These are phyloP conservation scores for Macrotrachela quadricornifera DNA, from an alignment of 1,140 invertebrate species.

Conservation along the genomic window DNA sequence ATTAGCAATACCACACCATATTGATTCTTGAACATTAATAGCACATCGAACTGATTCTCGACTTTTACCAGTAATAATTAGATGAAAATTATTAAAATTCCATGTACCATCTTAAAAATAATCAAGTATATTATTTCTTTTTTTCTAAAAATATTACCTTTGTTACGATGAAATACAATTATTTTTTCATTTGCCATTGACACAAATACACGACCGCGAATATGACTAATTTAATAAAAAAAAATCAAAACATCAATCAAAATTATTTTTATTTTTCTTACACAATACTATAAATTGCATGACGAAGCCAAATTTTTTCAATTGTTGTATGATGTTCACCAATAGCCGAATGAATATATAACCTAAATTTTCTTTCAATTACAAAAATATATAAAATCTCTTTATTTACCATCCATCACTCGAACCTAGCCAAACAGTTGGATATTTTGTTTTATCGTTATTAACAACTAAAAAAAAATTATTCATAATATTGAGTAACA, in stretches of 20 bases:
- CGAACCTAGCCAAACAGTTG: slow-evolving; percentile 96
- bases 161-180: slow-evolving; percentile 60
- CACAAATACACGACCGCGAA: slow-evolving; percentile 70
- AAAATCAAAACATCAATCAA: too few species aligned
- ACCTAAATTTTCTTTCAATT: too few species aligned
- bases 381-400: too few species aligned
- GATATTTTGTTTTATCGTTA: slow-evolving; percentile 14
- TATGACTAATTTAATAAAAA: slow-evolving; percentile 41
- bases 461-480: too few species aligned
- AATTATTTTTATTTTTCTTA: neutral
- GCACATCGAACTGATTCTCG: slow-evolving; percentile 8
- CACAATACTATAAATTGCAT: slow-evolving; percentile 4
- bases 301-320: too few species aligned
- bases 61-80: too few species aligned
- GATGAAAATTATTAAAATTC: too few species aligned
- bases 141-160: too few species aligned
- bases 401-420: slow-evolving; percentile 43
- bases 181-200: slow-evolving; percentile 85
- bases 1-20: slow-evolving; percentile 95
- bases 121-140: too few species aligned
- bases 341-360: too few species aligned
- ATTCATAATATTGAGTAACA: too few species aligned
- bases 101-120: slow-evolving; percentile 11
- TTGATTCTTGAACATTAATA: slow-evolving; percentile 58
- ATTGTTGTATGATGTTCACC: too few species aligned